Evolutionary conservation across 2,888 invertebrate genomes (phyloP), one percentile per base, ranked within the genome.

Genomic region (Eilema sororculum): DNA sequence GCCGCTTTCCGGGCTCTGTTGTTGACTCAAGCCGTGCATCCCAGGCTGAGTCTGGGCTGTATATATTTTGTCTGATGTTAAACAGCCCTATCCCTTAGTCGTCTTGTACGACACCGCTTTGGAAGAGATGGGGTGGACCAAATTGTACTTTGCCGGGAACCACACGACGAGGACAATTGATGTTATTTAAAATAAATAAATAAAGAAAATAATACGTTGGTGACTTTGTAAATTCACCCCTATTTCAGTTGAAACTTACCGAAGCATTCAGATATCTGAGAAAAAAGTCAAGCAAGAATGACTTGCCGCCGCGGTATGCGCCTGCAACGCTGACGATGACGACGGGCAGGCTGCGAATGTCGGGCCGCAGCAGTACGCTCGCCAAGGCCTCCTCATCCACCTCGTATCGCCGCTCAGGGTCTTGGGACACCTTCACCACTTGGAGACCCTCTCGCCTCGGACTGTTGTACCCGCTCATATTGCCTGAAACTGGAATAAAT

Each of bases 211-310:
- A n/a, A n/a, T n/a, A n/a, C n/a, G n/a, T n/a, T n/a, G n/a, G n/a
- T n/a, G n/a, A n/a, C n/a, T n/a, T n/a, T n/a, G n/a, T n/a, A n/a
- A n/a, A n/a, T n/a, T n/a, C n/a, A n/a, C n/a, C n/a, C n/a, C n/a
- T n/a, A n/a, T n/a, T n/a, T n/a, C n/a, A n/a, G n/a, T 5, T 64
- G 2, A 10, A 46, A 76, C 81, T 68, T 62, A 87, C 89, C 74
- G 86, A 67, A 0, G 88, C 84, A 0, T 70, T 75, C 20, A 89
- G 80, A 65, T 89, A 89, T 78, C 89, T 77, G 30, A 89, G 82
- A 67, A 86, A 86, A 79, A 84, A 89, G 78, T 84, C 85, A 8
- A 89, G 87, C 65, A 89, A 82, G 79, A 89, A 89, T 68, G 89
- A 89, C 74, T 89, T 89, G 68, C 88, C 88, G 62, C 87, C 84